phyloP scores from a whole-genome alignment of 2,797 vertebrate genomes.

The Hafferia zeledoni region DNA sequence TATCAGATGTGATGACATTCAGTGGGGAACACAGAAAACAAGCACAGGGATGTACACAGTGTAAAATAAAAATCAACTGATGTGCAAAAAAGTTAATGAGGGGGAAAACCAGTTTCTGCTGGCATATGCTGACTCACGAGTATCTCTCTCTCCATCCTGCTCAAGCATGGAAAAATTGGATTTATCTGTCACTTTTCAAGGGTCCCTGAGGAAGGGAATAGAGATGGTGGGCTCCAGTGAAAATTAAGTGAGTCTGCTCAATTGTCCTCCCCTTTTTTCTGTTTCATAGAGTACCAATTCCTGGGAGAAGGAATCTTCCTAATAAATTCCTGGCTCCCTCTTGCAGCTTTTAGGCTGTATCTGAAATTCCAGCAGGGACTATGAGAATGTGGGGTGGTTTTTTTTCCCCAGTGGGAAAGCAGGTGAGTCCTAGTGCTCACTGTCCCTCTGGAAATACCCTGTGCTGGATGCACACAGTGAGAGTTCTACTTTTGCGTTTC shows the following conservation, averaged over 20 bases:
- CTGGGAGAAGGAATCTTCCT: neutral
- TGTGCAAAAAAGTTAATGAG: constrained; percentile 64
- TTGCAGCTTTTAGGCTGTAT: neutral
- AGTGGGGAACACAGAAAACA: constrained; percentile 28
- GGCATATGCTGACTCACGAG: constrained; percentile 14
- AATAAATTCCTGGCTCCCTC: neutral
- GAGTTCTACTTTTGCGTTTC: neutral
- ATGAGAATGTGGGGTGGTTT: neutral
- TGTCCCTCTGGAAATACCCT: neutral
- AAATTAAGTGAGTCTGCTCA: neutral
- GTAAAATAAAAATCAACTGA: constrained; percentile 58
- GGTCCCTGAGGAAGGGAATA: constrained; percentile 4
- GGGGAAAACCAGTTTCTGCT: constrained; percentile 51
- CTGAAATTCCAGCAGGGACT: neutral
- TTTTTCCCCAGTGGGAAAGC: neutral
- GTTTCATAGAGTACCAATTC: neutral
- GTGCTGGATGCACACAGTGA: neutral
- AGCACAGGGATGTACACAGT: neutral
- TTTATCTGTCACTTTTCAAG: constrained; percentile 10
- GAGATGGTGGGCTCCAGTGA: neutral
- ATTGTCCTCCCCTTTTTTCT: neutral
- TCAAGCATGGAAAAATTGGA: constrained; percentile 8
- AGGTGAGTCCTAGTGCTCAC: neutral
- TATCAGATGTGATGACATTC: neutral
- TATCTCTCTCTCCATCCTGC: constrained; percentile 10